Base-by-base conservation (phyloP, 1,140 invertebrate species). In the Carposina sasakii region DNA sequence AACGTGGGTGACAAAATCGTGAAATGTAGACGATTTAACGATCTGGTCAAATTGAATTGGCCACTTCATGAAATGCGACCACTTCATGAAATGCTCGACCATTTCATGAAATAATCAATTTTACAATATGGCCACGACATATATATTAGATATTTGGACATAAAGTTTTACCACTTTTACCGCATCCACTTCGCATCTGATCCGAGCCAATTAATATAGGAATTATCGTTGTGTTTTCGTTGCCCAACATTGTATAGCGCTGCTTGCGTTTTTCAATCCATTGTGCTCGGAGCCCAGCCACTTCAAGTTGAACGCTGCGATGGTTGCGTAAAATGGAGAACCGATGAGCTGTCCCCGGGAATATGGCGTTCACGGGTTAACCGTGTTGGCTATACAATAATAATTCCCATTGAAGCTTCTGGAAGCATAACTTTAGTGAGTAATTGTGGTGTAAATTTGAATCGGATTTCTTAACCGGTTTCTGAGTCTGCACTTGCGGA, bases 171-270 rank as follows among this genome's bases (percentile, higher is more conserved):
- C n/a, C n/a, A 43, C 19, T 24, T 54, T 31, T 62, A 34, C 60
- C 71, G 16, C 42, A 70, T 76, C 74, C 64, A 64, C 13, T 10
- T n/a, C 5, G n/a, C 40, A 37, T 1, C n/a, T 36, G 31, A 46
- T 52, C 36, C 10, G 19, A 42, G 33, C 41, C 39, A 48, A 63
- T 60, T 63, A 56, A 56, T 49, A 54, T 63, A n/a, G 54, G 71
- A 73, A 67, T 73, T 67, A 73, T 73, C 75, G 76, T 77, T 74
- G 63, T 81, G 77, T 78, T 81, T 81, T 81, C 69, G 69, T 81
- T 74, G 72, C 70, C 65, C 63, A 59, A 53, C 46, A 45, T 62
- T 78, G 75, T 78, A 78, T 78, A 59, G 63, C 75, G 6, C 77
- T 63, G 77, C 75, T 60, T 78, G 77, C 59, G 71, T 73, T 77